phyloP scores from a whole-genome alignment of 2,888 invertebrate genomes.

The Euzophera pinguis region DNA sequence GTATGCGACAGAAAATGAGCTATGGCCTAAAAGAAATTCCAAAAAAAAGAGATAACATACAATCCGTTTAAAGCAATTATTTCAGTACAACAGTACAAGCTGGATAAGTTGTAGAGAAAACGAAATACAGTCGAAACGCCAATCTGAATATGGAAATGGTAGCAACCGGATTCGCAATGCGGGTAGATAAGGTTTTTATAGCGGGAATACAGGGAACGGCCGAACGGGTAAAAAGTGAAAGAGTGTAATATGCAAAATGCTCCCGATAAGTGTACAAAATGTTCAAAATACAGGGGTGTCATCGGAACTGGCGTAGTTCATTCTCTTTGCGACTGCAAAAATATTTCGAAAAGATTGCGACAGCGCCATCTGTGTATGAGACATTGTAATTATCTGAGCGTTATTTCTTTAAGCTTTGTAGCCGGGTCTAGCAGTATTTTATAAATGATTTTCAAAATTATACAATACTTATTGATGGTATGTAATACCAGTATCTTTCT shows the following conservation, averaged over 20 bases:
- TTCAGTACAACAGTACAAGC: conserved; percentile 29
- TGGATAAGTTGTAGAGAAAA: conserved; percentile 13
- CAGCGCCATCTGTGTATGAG: no score
- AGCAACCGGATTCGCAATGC: conserved; percentile 60
- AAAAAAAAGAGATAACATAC: no score
- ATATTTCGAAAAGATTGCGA: background rate
- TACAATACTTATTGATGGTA: no score
- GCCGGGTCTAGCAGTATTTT: no score
- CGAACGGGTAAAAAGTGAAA: conserved; percentile 43
- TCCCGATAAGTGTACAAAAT: conserved; percentile 43
- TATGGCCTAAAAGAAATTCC: no score
- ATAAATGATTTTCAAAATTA: no score
- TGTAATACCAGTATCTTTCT: no score
- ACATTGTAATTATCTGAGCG: no score
- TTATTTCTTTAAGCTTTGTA: no score
- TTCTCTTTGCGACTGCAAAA: background rate
- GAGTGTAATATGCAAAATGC: conserved; percentile 40
- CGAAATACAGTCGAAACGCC: conserved; percentile 31
- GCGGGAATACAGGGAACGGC: conserved; percentile 45
- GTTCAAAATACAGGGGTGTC: conserved; percentile 20
- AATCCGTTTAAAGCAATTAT: background rate
- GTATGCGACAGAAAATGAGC: no score
- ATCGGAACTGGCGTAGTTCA: background rate
- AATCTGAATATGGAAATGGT: conserved; percentile 70
- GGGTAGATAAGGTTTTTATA: conserved; percentile 71